Base-by-base conservation (phyloP, 2,797 vertebrate species). In the Cirrhinus mrigala region DNA sequence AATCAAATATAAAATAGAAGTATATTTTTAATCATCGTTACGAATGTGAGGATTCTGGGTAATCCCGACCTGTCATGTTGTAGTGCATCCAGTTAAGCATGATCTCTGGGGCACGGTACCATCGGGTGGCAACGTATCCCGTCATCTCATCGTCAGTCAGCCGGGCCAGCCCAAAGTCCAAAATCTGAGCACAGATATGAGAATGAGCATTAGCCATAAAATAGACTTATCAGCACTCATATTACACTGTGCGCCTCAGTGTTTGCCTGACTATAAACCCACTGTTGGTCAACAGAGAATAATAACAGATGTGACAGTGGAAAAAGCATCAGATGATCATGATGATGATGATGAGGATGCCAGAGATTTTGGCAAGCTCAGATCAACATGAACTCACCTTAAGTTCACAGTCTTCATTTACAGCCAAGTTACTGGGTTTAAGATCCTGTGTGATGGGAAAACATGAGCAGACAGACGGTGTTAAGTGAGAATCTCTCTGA, bases 51-150 rank as follows among this genome's bases (percentile, higher is more conserved):
- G 24, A 50, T 80, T 60, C 6, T 44, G 50, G 48, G 24, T 70
- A 77, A 9, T 89, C 4, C 70, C 54, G 89, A 98, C 98, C 98
- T 91, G 98, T 99, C 95, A 98, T 97, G 94, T 99, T 99, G 94
- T 99, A 99, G 93, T 99, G 98, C 98, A 99, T 99, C 98, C 98
- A 99, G 92, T 99, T 99, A 22, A 99, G 96, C 98, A 99, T 99
- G 93, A 99, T 99, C 93, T 99, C 98, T 0, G 98, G 98, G 29
- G 98, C 98, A 50, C 98, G 90, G 93, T 99, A 99, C 98, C 98
- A 99, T 58, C 98, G 94, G 0, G 98, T 99, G 54, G 98, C 98
- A 79, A 99, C 98, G 0, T 99, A 99, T 10, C 98, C 98, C 0
- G 98, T 99, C 98, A 99, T 99, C 91, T 99, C 98, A 58, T 99